Percentiles rank a stretch among this genome's conserved stretches.
Conservation (phyloP, 2,888 invertebrate species). For the Perizoma affinitatum region DNA sequence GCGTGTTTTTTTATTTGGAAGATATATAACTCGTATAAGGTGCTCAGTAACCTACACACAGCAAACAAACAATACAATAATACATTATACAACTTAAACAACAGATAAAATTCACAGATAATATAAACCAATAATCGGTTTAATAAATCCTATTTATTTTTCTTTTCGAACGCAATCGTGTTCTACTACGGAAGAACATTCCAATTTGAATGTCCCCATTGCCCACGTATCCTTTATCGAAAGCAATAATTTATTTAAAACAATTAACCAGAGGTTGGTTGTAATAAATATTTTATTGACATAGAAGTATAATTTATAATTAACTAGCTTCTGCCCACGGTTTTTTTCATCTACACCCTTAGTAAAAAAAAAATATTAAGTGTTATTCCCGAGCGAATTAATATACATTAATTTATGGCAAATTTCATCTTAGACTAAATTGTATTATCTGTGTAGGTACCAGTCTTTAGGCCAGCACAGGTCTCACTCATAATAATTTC, state of each 20-base stretch:
- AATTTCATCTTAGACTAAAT: too few species aligned
- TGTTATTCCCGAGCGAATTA: too few species aligned
- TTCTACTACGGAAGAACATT: neutral
- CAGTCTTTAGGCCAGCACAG: too few species aligned
- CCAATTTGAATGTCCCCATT: neutral
- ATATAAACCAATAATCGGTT: neutral
- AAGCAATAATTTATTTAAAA: slow-evolving; percentile 1
- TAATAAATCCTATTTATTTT: neutral
- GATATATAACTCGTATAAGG: neutral
- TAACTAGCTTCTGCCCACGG: too few species aligned
- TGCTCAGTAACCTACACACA: neutral
- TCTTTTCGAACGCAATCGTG: neutral
- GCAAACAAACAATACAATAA: neutral
- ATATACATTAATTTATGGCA: too few species aligned
- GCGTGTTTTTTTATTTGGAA: too few species aligned
- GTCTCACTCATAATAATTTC: too few species aligned
- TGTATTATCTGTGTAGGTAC: too few species aligned
- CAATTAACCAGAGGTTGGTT: neutral
- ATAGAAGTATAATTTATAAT: neutral
- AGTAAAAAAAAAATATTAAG: too few species aligned
- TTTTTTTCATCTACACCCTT: too few species aligned
- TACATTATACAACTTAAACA: neutral
- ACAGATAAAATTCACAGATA: neutral
- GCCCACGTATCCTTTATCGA: slow-evolving; percentile 2
- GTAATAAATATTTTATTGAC: neutral